phyloP scores from a whole-genome alignment of 35 echinoderm and acorn worm species.

The Chiridota heheva region DNA sequence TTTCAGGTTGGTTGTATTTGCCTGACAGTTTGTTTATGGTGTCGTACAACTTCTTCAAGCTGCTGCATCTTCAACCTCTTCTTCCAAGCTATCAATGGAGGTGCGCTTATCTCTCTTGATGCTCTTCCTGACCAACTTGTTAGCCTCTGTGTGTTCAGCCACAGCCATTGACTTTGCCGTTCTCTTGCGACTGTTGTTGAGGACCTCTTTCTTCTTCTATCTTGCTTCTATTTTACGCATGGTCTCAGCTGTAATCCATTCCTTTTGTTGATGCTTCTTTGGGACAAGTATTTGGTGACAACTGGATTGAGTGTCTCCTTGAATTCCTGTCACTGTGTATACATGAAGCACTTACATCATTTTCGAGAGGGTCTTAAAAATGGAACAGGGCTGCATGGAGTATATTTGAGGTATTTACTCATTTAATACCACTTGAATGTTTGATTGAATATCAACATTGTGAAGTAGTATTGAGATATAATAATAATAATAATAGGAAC shows the following conservation, averaged over 20 bases:
- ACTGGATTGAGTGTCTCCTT: not conserved
- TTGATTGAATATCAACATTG: too few relatives aligned
- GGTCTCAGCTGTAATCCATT: not conserved
- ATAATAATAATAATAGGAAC: too few relatives aligned
- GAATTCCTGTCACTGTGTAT: not conserved
- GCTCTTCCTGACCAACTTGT: not conserved
- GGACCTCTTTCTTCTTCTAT: not conserved
- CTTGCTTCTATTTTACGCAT: not conserved
- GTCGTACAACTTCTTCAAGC: not conserved
- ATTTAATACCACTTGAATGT: too few relatives aligned
- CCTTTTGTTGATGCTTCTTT: not conserved
- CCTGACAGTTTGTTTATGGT: constrained; percentile 12
- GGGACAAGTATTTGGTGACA: not conserved
- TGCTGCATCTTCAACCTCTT: not conserved
- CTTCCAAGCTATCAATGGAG: not conserved
- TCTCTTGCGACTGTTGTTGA: not conserved
- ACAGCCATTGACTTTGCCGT: not conserved
- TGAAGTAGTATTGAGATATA: too few relatives aligned
- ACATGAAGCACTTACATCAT: too few relatives aligned
- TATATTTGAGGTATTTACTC: too few relatives aligned
- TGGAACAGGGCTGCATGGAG: too few relatives aligned
- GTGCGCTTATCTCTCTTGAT: constrained; percentile 8
- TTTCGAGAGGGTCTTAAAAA: too few relatives aligned
- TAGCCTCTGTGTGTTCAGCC: not conserved
- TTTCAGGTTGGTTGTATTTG: constrained; percentile 23